Percentiles rank a stretch among this genome's conserved stretches.
These are phyloP conservation scores for Anguilla japonica DNA, from an alignment of 2,113 vertebrate genomes.

Conservation along the genomic window DNA sequence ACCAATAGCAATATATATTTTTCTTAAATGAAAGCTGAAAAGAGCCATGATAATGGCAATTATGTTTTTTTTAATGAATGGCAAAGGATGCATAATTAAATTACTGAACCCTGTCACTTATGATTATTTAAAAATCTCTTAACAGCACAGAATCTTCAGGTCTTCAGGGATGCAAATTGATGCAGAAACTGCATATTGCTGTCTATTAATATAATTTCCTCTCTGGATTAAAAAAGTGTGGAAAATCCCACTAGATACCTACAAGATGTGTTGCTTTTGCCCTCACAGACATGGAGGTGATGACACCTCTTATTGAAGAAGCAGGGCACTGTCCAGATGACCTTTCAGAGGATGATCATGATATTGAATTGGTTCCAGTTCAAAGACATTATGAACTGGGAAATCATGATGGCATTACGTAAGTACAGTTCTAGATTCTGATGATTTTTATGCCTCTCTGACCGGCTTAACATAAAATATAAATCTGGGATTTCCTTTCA, in stretches of 20 bases:
- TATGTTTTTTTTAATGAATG: background rate
- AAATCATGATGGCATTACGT: slow-evolving; percentile 51
- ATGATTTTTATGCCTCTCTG: background rate
- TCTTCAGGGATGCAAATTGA: too few species aligned
- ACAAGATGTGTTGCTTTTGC: background rate
- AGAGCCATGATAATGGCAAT: background rate
- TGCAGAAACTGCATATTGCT: too few species aligned
- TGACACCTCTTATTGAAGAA: slow-evolving; percentile 54
- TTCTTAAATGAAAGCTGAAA: background rate
- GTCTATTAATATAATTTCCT: background rate
- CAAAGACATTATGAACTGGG: slow-evolving; percentile 30
- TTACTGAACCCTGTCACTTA: background rate
- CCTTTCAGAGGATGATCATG: slow-evolving; percentile 46
- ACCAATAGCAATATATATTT: background rate
- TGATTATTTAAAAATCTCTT: background rate
- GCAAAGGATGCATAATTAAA: background rate
- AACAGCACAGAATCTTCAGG: too few species aligned
- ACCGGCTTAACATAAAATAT: background rate
- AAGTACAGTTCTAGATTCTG: slow-evolving; percentile 25
- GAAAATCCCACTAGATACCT: too few species aligned
- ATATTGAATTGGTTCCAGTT: slow-evolving; percentile 26
- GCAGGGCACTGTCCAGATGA: slow-evolving; percentile 37
- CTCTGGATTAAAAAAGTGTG: background rate
- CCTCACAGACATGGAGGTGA: slow-evolving; percentile 56
- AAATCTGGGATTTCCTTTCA: too few species aligned